These are phyloP conservation scores for Clavelina lepadiformis DNA, from an alignment of 23 tunicate genomes.

Conservation along the genomic window DNA sequence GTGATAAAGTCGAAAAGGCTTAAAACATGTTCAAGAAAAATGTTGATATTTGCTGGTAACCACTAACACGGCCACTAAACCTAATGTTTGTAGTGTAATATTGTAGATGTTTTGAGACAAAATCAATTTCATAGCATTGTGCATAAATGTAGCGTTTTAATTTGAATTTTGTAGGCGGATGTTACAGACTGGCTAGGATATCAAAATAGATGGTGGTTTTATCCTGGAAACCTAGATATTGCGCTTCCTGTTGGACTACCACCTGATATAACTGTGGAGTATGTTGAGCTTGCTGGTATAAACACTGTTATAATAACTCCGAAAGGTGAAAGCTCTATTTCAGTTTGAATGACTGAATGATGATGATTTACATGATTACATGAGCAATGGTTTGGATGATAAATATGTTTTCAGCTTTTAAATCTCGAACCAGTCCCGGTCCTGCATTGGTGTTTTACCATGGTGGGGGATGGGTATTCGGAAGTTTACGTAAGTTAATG, in stretches of 20 bases:
- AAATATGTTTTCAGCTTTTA: too few relatives aligned
- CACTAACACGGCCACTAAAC: too few relatives aligned
- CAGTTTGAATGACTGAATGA: too few relatives aligned
- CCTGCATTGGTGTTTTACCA: conserved; percentile 65
- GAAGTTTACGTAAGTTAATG: conserved; percentile 30
- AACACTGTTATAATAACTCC: conserved; percentile 22
- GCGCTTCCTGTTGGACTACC: conserved; percentile 5
- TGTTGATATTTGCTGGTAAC: too few relatives aligned
- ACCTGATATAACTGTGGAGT: conserved; percentile 20
- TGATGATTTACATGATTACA: too few relatives aligned
- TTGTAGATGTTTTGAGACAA: too few relatives aligned
- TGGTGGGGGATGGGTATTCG: conserved; percentile 86
- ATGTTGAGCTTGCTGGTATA: conserved; percentile 23
- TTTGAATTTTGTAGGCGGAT: conserved; percentile 16
- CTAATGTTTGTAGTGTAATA: too few relatives aligned
- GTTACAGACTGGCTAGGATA: conserved; percentile 32
- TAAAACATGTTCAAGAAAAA: too few relatives aligned
- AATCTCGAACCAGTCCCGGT: conserved; percentile 29
- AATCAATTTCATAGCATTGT: not conserved
- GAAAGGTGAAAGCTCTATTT: too few relatives aligned
- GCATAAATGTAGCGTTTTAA: not conserved
- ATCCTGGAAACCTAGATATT: conserved; percentile 27
- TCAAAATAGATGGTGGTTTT: conserved; percentile 50
- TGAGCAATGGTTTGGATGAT: too few relatives aligned
- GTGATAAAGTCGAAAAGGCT: too few relatives aligned